A percentile compares a stretch with the other conserved stretches of the same genome.
Evolutionary conservation across 2,888 invertebrate genomes (phyloP).

Genomic region (Sphaerophoria taeniata): DNA sequence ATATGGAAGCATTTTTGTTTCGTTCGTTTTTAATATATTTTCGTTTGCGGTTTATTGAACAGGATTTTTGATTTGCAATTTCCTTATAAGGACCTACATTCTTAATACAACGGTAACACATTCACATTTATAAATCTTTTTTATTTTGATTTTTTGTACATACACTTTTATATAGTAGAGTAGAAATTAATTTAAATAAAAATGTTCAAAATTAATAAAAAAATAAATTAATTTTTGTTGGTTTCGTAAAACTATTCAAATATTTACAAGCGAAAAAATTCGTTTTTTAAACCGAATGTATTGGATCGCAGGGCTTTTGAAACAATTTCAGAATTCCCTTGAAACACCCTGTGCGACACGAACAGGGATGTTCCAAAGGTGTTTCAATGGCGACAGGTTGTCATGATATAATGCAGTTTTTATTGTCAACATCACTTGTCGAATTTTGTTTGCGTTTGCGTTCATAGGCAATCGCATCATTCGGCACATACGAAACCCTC

Average conservation of each 20-base stretch:
- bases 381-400: conserved; percentile 80
- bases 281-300: conserved; percentile 40
- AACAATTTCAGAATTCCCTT: conserved; percentile 59
- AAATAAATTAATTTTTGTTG: conserved; percentile 52
- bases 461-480: conserved; percentile 93
- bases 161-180: not conserved
- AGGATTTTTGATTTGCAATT: not conserved
- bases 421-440: conserved; percentile 84
- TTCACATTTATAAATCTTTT: no score
- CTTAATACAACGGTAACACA: not conserved
- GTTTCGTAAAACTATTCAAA: conserved; percentile 1
- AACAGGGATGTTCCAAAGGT: conserved; percentile 69
- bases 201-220: conserved; percentile 32
- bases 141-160: no score
- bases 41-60: conserved; percentile 27
- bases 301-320: conserved; percentile 62
- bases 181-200: conserved; percentile 23
- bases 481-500: conserved; percentile 95
- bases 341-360: conserved; percentile 64
- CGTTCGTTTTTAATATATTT: conserved; percentile 30
- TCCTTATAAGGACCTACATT: not conserved
- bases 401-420: conserved; percentile 94
- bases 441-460: conserved; percentile 85
- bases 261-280: conserved; percentile 51
- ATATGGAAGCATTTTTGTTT: conserved; percentile 62